Evolutionary conservation across 2,797 vertebrate genomes (phyloP), one percentile per base, ranked within the genome.

Genomic region (Pogonophryne albipinna): DNA sequence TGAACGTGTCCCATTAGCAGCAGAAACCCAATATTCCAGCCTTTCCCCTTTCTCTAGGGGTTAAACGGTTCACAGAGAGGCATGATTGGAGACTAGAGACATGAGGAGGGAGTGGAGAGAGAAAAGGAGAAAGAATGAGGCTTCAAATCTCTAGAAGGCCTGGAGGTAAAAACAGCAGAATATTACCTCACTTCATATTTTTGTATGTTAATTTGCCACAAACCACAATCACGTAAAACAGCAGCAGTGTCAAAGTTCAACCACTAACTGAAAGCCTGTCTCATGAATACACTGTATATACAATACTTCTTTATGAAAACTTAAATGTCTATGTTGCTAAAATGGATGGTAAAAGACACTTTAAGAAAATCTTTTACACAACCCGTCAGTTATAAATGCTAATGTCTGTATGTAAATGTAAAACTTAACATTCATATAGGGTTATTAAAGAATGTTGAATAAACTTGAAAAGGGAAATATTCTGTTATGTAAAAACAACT

Each of bases 11-110:
- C 84, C 83, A 89, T 91, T 89, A 89, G 82, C 68, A 71, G 70
- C 52, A 74, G 85, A 89, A 87, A 92, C 74, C 78, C 77, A 87
- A 89, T 89, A 91, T 83, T 77, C 57, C 45, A 80, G 82, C 57
- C 58, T 76, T 77, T 42, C 57, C 51, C 58, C 53, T 76, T 83
- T 66, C 75, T 76, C 66, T n/a, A 13, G 38, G 31, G 84, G 80
- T 86, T 84, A 80, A 91, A 71, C 79, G 85, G 82, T 78, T 86
- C 78, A 83, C 57, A 78, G 69, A 77, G 63, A 80, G 66, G 56
- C 71, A 41, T 79, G 82, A 85, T 79, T 85, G 80, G 75, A 86
- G 63, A 83, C 62, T 11, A 71, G 49, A 81, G 72, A 66, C 66
- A 82, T 51, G 45, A 78, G 20, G 46, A 73, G 23, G 20, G 79